phyloP scores from a whole-genome alignment of 1,140 invertebrate genomes.

The Saccostrea cuccullata region DNA sequence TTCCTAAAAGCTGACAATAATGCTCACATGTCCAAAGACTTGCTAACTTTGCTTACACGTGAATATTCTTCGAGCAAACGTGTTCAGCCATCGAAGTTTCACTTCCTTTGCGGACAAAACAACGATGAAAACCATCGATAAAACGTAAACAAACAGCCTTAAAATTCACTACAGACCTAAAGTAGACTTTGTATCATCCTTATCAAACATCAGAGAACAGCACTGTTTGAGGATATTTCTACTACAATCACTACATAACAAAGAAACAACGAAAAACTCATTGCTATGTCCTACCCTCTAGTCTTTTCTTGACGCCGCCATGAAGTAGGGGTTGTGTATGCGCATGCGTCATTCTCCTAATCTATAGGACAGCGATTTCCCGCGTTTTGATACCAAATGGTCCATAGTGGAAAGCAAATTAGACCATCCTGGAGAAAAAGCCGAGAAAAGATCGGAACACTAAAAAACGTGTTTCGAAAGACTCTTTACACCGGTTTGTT shows the following conservation, averaged over 20 bases:
- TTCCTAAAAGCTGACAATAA: neutral
- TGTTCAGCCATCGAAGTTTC: conserved; percentile 32
- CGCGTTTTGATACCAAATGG: conserved; percentile 27
- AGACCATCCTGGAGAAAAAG: neutral
- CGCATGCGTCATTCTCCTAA: conserved; percentile 29
- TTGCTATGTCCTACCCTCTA: conserved; percentile 30
- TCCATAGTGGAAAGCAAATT: neutral
- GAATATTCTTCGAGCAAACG: conserved; percentile 18
- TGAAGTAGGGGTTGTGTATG: neutral
- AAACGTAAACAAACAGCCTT: conserved; percentile 9
- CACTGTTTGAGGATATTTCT: conserved; percentile 24
- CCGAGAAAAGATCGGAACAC: neutral
- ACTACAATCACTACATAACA: neutral
- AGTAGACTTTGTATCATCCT: conserved; percentile 14
- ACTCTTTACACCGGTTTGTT: neutral
- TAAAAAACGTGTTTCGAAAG: neutral
- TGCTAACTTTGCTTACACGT: neutral
- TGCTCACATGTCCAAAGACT: neutral
- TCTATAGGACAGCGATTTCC: conserved; percentile 16
- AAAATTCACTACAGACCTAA: neutral
- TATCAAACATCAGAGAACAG: neutral
- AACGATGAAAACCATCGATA: conserved; percentile 31
- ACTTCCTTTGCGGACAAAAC: conserved; percentile 32
- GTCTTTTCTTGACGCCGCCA: conserved; percentile 31
- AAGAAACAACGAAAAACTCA: conserved; percentile 12